phyloP scores from a whole-genome alignment of 2,888 invertebrate species.

The Drepana falcataria region DNA sequence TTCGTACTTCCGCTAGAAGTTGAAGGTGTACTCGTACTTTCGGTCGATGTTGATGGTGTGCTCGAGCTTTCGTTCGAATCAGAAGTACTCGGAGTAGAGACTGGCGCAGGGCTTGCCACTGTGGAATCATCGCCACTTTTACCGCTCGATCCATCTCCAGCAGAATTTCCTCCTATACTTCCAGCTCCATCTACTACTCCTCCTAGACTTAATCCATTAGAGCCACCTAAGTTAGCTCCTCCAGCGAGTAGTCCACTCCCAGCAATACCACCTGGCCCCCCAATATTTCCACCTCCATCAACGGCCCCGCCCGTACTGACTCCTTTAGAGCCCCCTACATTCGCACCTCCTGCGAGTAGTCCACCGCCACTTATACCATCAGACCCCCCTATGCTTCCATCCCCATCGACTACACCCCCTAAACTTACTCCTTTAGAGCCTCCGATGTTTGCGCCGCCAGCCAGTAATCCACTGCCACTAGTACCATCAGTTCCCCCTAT shows the following conservation, averaged over 20 bases:
- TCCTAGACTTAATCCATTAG: constrained; percentile 11
- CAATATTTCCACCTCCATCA: constrained; percentile 1
- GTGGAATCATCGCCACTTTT: not conserved
- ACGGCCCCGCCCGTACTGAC: not conserved
- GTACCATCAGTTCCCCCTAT: constrained; percentile 6
- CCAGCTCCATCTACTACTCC: constrained; percentile 13
- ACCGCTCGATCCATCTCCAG: not conserved
- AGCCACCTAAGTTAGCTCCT: constrained; percentile 10
- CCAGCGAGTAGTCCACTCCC: constrained; percentile 10
- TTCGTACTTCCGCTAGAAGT: not conserved
- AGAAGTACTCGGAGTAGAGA: no score
- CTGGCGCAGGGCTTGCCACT: no score
- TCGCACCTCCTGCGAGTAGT: not conserved
- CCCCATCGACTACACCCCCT: not conserved
- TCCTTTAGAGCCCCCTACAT: constrained; percentile 2
- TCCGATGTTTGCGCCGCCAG: not conserved
- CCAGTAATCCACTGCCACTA: not conserved
- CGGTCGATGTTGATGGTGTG: no score
- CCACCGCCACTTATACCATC: not conserved
- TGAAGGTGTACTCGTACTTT: not conserved
- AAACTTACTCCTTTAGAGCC: not conserved
- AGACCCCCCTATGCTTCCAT: not conserved
- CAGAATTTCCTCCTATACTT: constrained; percentile 8
- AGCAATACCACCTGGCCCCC: constrained; percentile 8
- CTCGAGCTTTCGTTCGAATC: no score